Evolutionary conservation across 2,113 vertebrate species (phyloP).

Genomic region (Epinephelus lanceolatus): DNA sequence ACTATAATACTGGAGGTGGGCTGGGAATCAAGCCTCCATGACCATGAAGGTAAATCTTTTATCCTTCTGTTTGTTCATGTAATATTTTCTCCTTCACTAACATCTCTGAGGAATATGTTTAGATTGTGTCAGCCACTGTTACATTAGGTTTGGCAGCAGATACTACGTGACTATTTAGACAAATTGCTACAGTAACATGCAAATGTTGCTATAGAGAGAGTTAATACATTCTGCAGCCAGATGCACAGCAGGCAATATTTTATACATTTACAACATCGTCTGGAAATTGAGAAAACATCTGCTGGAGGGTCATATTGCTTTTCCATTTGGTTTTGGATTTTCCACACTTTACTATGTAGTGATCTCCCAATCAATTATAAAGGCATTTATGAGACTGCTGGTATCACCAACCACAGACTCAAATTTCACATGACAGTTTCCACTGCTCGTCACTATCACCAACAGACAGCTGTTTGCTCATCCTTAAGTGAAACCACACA

Average conservation of each 20-base stretch:
- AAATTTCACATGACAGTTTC: constrained; percentile 23
- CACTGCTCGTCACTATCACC: constrained; percentile 19
- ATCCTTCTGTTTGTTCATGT: neutral
- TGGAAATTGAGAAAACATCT: constrained; percentile 61
- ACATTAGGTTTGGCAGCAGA: neutral
- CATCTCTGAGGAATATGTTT: neutral
- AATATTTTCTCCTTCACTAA: neutral
- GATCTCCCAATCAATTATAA: constrained; percentile 42
- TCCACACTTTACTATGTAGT: constrained; percentile 24
- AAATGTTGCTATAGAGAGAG: neutral
- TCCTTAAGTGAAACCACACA: constrained; percentile 10
- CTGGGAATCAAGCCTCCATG: neutral
- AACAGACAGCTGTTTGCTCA: constrained; percentile 25
- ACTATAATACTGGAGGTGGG: neutral
- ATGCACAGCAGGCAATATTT: constrained; percentile 23
- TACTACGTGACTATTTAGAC: neutral
- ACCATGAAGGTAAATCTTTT: neutral
- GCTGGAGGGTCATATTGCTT: constrained; percentile 37
- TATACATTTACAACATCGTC: constrained; percentile 51
- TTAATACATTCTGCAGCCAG: constrained; percentile 30
- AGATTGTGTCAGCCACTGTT: neutral
- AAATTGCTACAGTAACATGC: constrained; percentile 10
- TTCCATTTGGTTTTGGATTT: constrained; percentile 52
- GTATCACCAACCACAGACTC: constrained; percentile 32
- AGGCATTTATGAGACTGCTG: constrained; percentile 42